Evolutionary conservation across 2,888 invertebrate genomes (phyloP).

Genomic region (Aphrophora alni): DNA sequence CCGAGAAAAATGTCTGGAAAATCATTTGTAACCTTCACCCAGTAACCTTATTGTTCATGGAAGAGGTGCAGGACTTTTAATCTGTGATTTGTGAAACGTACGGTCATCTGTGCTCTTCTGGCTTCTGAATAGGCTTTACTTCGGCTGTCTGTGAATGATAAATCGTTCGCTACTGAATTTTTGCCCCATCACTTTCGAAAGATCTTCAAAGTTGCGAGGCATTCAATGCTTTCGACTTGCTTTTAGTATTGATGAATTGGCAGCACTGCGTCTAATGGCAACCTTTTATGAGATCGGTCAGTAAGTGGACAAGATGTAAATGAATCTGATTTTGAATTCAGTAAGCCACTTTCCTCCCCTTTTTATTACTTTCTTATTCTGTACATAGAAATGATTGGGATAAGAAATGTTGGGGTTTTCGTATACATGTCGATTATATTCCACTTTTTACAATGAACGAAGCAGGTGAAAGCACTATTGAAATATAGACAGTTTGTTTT

Average conservation of each 20-base stretch:
- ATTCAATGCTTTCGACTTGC: neutral
- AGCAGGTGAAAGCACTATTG: too few relatives aligned
- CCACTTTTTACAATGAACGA: too few relatives aligned
- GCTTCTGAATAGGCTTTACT: neutral
- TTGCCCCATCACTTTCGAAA: neutral
- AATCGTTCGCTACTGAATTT: neutral
- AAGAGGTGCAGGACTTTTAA: neutral
- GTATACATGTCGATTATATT: too few relatives aligned
- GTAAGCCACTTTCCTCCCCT: too few relatives aligned
- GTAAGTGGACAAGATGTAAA: neutral
- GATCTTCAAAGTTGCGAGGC: neutral
- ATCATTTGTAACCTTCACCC: slow-evolving; percentile 1
- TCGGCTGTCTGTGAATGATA: neutral
- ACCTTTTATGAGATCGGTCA: neutral
- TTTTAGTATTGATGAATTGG: neutral
- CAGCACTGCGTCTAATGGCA: neutral
- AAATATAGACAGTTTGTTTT: too few relatives aligned
- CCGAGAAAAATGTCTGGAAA: neutral
- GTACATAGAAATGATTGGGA: too few relatives aligned
- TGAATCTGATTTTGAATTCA: too few relatives aligned
- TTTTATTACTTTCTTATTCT: too few relatives aligned
- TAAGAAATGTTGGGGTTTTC: too few relatives aligned
- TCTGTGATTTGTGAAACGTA: neutral
- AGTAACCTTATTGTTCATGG: neutral
- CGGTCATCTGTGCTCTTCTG: neutral